These are phyloP conservation scores for Bombus sylvicola DNA, from an alignment of 1,140 invertebrate species.

Conservation along the genomic window DNA sequence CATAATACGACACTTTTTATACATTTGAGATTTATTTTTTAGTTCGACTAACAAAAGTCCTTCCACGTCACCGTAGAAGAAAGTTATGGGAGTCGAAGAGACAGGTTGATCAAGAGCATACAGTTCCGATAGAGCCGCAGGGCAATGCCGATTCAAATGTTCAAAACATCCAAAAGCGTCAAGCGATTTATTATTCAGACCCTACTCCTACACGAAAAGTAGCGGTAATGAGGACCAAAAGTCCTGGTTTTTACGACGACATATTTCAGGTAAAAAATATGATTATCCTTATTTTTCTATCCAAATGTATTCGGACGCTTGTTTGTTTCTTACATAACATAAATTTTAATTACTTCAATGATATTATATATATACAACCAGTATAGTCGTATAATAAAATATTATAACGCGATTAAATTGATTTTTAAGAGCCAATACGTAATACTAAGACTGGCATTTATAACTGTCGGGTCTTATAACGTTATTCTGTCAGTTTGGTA, in stretches of 20 bases:
- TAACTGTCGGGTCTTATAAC: no score
- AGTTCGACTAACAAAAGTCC: not conserved
- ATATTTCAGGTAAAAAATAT: slow-evolving; percentile 75
- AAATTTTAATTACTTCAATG: not conserved
- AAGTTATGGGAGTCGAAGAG: slow-evolving; percentile 55
- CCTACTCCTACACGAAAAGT: not conserved
- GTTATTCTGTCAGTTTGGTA: no score
- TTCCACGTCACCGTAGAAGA: slow-evolving; percentile 44
- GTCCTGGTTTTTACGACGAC: slow-evolving; percentile 71
- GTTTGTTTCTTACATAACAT: not conserved
- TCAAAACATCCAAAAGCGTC: slow-evolving; percentile 13
- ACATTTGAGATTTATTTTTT: not conserved
- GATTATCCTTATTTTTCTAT: not conserved
- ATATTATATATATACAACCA: no score
- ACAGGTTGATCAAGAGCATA: not conserved
- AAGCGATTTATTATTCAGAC: not conserved
- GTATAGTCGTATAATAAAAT: no score
- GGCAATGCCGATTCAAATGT: not conserved
- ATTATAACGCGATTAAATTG: not conserved
- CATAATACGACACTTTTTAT: no score
- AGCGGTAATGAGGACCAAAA: not conserved
- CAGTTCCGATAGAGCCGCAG: not conserved
- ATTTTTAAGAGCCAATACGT: not conserved
- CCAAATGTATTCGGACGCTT: not conserved
- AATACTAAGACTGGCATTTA: no score